These are phyloP conservation scores for Sebastes steindachneri DNA, from an alignment of 2,797 vertebrate genomes.

Conservation along the genomic window DNA sequence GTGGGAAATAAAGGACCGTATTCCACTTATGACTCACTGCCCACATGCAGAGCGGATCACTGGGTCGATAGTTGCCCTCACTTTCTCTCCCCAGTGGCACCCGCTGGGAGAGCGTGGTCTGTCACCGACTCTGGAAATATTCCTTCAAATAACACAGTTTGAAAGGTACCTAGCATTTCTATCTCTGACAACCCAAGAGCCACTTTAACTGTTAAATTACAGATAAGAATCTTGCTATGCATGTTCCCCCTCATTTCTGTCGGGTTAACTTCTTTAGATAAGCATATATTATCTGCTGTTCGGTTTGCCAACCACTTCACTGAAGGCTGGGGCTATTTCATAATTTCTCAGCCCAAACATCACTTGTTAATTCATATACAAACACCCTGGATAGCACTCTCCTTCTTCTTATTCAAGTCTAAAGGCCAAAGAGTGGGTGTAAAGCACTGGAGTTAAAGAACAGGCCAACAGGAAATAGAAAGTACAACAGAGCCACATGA, in stretches of 20 bases:
- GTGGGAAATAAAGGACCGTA: conserved; percentile 62
- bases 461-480: background rate
- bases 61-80: conserved; percentile 60
- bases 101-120: conserved; percentile 4
- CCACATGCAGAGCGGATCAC: conserved; percentile 60
- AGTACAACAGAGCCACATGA: background rate
- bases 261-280: conserved; percentile 1
- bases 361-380: background rate
- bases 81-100: conserved; percentile 26
- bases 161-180: conserved; percentile 22
- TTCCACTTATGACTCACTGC: conserved; percentile 54
- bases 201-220: background rate
- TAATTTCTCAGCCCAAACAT: background rate
- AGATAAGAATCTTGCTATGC: background rate
- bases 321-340: background rate
- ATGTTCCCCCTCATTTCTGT: background rate
- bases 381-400: background rate
- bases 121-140: conserved; percentile 16
- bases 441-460: background rate
- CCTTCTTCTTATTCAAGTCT: background rate
- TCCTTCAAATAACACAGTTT: conserved; percentile 42
- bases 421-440: background rate
- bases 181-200: background rate
- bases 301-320: background rate
- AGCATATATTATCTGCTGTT: background rate